Evolutionary conservation across 1,140 invertebrate species (phyloP), one percentile per base, ranked within the genome.

Genomic region (Scaptodrosophila lebanonensis): DNA sequence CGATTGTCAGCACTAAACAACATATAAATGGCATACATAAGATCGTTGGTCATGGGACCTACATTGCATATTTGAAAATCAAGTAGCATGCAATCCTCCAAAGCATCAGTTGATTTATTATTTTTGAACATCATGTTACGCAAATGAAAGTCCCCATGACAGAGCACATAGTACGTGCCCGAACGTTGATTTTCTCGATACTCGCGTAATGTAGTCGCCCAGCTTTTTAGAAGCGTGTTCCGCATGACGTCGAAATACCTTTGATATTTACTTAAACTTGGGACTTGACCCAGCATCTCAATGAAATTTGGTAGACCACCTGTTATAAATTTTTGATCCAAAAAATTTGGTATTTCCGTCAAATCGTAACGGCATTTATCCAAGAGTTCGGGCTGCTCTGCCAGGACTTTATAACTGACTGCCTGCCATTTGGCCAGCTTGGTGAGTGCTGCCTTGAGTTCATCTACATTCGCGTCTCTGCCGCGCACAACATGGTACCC

Each of bases 341-440:
- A 7, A 8, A 61, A 32, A 12, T 47, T 40, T 6, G 52, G 29
- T 0, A 43, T 12, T 1, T 40, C 33, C 6, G 50, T 38, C 1
- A 66, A 15, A 30, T 50, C 47, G 9, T 43, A 29, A 3, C 25
- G 30, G 8, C 54, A 32, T 6, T 56, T 9, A 4, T 44, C 17
- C 32, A 66, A 66, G 4, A 43, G 22, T 4, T 56, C 13, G 0
- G 51, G 56, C 3, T 66, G 11, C 13, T 61, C 44, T 5, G 35
- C 36, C 1, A 54, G n/a, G 15, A 71, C 2, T 12, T 56, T 62
- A 12, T 51, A 60, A 11, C 61, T 66, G 8, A 68, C 47, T 6
- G 61, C 57, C 48, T 72, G 69, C 44, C 51, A 56, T n/a, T 65
- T 65, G 13, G 69, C 65, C 4, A 72, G 11, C 30, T 59, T 72